phyloP scores from a whole-genome alignment of 2,888 invertebrate species.

The Morinoia aosen region DNA sequence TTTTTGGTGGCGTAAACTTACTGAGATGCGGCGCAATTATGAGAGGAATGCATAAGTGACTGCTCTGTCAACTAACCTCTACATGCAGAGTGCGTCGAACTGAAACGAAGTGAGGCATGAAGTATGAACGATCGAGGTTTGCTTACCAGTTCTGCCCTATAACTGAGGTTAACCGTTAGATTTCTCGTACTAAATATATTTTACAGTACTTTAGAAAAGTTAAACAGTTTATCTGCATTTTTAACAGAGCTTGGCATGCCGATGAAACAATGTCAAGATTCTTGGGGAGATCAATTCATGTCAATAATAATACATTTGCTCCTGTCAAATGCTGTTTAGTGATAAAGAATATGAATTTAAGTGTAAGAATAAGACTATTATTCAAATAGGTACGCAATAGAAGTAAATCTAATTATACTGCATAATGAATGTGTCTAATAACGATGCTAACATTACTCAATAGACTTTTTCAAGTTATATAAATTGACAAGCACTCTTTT shows the following conservation, averaged over 20 bases:
- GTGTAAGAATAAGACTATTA: no score
- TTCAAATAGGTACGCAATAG: no score
- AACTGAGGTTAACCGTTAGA: background rate
- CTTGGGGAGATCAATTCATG: no score
- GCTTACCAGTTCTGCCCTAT: background rate
- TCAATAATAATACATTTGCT: background rate
- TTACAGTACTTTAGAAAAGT: background rate
- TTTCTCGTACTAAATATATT: background rate
- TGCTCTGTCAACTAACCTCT: background rate
- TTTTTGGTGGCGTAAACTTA: background rate
- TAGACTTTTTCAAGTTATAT: no score
- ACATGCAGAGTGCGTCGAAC: background rate
- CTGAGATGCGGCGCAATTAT: slow-evolving; percentile 3
- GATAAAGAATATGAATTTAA: no score
- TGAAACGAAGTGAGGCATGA: background rate
- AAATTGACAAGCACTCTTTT: no score
- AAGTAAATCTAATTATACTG: no score
- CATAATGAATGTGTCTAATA: no score
- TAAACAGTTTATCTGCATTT: background rate
- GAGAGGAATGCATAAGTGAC: slow-evolving; percentile 18
- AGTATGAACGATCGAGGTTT: background rate
- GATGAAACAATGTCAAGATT: background rate
- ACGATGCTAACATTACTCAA: no score
- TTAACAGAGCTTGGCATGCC: background rate
- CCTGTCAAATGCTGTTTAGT: no score